phyloP scores from a whole-genome alignment of 2,113 vertebrate species.

The Stigmatopora argus region DNA sequence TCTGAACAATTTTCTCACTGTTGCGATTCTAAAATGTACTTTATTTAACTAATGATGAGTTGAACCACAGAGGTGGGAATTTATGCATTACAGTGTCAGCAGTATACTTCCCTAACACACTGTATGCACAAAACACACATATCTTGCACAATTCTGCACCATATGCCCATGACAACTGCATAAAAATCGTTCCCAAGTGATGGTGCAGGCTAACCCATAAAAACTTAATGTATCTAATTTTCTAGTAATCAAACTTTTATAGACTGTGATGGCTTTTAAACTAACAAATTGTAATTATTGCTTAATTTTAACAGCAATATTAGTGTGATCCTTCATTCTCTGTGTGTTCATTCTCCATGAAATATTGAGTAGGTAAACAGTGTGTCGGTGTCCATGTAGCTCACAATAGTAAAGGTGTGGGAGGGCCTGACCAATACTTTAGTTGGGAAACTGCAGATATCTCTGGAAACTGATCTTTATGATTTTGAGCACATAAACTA shows the following conservation, averaged over 20 bases:
- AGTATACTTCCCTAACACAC: constrained; percentile 31
- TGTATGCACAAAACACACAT: constrained; percentile 30
- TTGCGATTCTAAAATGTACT: constrained; percentile 19
- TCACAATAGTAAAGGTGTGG: constrained; percentile 58
- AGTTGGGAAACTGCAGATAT: constrained; percentile 26
- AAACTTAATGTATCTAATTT: constrained; percentile 88
- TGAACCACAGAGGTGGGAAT: constrained; percentile 39
- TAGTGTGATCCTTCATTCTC: constrained; percentile 82
- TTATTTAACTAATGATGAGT: constrained; percentile 40
- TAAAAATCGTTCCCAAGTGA: constrained; percentile 90
- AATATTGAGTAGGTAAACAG: constrained; percentile 71
- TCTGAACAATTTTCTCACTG: constrained; percentile 40
- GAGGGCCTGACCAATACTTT: constrained; percentile 39
- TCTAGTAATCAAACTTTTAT: constrained; percentile 99
- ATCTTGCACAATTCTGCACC: constrained; percentile 53
- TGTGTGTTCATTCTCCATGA: constrained; percentile 69
- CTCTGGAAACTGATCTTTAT: constrained; percentile 41
- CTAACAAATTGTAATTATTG: constrained; percentile 98
- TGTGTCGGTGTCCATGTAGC: constrained; percentile 48
- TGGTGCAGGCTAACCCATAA: constrained; percentile 91
- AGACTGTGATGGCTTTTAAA: constrained; percentile 93
- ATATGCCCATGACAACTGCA: constrained; percentile 74
- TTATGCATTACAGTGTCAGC: constrained; percentile 51
- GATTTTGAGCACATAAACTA: constrained; percentile 13
- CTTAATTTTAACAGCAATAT: constrained; percentile 93